Evolutionary conservation across 2,797 vertebrate species (phyloP).

Genomic region (Buphagus erythrorhynchus): DNA sequence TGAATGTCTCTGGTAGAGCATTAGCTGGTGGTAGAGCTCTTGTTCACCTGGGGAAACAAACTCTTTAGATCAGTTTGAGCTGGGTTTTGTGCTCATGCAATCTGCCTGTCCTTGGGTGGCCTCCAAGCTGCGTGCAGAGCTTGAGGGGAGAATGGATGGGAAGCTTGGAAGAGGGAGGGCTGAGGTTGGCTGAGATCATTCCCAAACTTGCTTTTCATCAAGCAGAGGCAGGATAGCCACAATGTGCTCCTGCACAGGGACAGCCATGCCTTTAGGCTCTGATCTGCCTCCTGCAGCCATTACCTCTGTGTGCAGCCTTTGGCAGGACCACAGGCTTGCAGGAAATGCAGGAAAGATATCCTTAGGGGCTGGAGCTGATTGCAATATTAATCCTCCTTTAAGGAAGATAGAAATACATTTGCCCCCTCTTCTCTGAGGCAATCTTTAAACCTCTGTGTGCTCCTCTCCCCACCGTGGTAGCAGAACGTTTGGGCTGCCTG

Average conservation of each 20-base stretch:
- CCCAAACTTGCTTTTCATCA: not conserved
- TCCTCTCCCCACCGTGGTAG: rapidly evolving
- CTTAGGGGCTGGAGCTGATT: not conserved
- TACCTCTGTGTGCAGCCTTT: not conserved
- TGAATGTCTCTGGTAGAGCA: not conserved
- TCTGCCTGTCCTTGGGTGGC: not conserved
- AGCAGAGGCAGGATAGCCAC: not conserved
- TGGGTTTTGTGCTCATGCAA: not conserved
- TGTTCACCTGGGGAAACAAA: not conserved
- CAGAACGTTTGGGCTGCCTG: not conserved
- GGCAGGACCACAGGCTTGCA: not conserved
- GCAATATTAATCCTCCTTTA: not conserved
- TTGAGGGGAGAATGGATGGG: not conserved
- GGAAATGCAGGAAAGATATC: not conserved
- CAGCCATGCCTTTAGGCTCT: not conserved
- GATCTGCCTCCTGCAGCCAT: not conserved
- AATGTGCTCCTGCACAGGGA: not conserved
- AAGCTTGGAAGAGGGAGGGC: not conserved
- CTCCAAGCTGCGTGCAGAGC: not conserved
- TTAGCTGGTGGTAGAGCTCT: not conserved
- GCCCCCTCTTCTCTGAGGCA: not conserved
- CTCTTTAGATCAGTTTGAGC: not conserved
- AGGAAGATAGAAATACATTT: not conserved
- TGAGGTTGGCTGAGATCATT: not conserved
- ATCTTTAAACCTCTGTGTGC: not conserved